These are phyloP conservation scores for Acipenser oxyrinchus DNA, from an alignment of 2,797 vertebrate genomes.

Conservation along the genomic window DNA sequence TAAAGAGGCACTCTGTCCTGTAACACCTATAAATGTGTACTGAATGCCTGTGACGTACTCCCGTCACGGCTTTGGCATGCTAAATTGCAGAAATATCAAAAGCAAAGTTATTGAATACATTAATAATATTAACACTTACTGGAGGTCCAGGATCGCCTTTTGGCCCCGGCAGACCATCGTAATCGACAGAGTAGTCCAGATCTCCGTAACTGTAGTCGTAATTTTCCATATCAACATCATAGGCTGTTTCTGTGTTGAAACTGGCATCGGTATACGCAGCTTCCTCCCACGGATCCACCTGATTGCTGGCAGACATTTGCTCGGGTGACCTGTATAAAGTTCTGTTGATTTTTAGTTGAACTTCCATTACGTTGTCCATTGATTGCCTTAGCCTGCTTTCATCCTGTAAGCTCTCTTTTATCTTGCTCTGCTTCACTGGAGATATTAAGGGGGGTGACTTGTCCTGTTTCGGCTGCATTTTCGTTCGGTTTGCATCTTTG, in stretches of 20 bases:
- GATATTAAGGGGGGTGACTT: constrained; percentile 38
- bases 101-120: constrained; percentile 2
- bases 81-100: constrained; percentile 21
- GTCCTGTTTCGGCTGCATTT: constrained; percentile 29
- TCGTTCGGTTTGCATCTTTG: constrained; percentile 37
- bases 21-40: no score
- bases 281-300: constrained; percentile 54
- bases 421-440: constrained; percentile 38
- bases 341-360: constrained; percentile 53
- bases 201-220: constrained; percentile 84
- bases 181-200: constrained; percentile 69
- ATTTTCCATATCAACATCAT: constrained; percentile 61
- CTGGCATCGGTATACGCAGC: constrained; percentile 34
- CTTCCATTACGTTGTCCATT: constrained; percentile 43
- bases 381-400: constrained; percentile 31
- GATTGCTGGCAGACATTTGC: constrained; percentile 43
- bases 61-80: constrained; percentile 19
- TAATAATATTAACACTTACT: constrained; percentile 65
- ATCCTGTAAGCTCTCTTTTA: constrained; percentile 49
- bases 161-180: constrained; percentile 69
- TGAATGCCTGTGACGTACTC: background rate
- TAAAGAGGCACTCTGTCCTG: no score
- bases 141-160: constrained; percentile 89
- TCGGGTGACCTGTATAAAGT: constrained; percentile 54
- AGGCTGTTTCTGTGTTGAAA: constrained; percentile 50